Evolutionary conservation across 1,140 invertebrate species (phyloP), one percentile per base, ranked within the genome.

Genomic region (Eupristina koningsbergeri): DNA sequence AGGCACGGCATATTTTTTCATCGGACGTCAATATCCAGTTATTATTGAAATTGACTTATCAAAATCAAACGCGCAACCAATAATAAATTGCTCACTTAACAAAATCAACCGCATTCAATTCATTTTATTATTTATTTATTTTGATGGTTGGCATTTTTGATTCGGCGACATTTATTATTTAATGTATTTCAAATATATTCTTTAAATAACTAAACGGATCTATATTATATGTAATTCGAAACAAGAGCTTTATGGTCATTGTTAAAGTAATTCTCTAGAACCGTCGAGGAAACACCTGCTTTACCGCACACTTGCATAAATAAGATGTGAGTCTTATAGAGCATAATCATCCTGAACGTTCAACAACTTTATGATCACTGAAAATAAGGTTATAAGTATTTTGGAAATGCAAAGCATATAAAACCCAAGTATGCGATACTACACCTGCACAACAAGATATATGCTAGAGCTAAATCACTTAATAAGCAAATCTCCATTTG

Each of bases 351-450:
- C 36, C 76, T 36, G 76, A 79, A 80, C 73, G 82, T 74, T 80
- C 15, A 79, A 84, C 82, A 80, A 80, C 64, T 84, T 84, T 84
- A 84, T 58, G 82, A 84, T 79, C 67, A 0, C 67, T n/a, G 26
- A 47, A 75, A 76, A 31, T 53, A 76, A 50, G 41, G 63, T 15
- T n/a, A 8, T 73, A 41, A 53, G 78, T 61, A 67, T 81, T 81
- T 73, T 50, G 29, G 47, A 29, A 58, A 47, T 45, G 77, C 50
- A 69, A 80, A 69, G 29, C 26, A 34, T 75, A 75, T 75, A 81
- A 81, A 75, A 41, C n/a, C 47, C 1, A 69, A 77, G 76, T 76
- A 67, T 45, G 22, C 63, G 63, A 15, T 67, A 22, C 74, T 71
- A 77, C 81, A 83, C 81, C 74, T 83, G 73, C 36, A 13, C 45